Base-by-base conservation (phyloP, 2,888 invertebrate genomes). In the Rhamphomyia laevipes region DNA sequence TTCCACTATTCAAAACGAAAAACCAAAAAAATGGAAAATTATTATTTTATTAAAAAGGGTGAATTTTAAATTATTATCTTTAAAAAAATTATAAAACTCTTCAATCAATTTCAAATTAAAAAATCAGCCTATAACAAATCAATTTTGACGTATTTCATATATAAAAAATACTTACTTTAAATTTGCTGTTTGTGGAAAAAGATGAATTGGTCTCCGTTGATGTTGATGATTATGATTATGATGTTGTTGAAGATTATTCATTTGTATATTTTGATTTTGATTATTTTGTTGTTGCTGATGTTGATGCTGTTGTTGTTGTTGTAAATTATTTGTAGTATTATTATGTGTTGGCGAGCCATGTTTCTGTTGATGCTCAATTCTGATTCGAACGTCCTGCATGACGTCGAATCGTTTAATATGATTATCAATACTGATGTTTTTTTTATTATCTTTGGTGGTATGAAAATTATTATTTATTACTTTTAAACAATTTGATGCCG, bases 341-440 rank as follows among this genome's bases (percentile, higher is more conserved):
- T n/a, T n/a, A n/a, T n/a, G n/a, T 35, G 35, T 13, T 35, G 35
- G 4, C 4, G 35, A 41, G 17, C 17, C 12, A 18, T 21, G 18
- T 41, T 18, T 17, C 16, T 44, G 33, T 18, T 33, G 57, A 59
- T 64, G 64, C 55, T 67, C 67, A 50, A 66, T 63, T 55, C 64
- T 61, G 56, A 67, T 59, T 54, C 67, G 65, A 61, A 67, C 63
- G 63, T 67, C 67, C 64, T 67, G 66, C 66, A 66, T 67, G 62
- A 62, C 62, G 63, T 57, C 27, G 18, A 18, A 40, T n/a, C 40
- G 40, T 40, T 40, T 40, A 18, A 18, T 18, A 40, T 40, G 17
- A 40, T 40, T 40, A 40, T 40, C 40, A 40, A 40, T 17, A 40
- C 18, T 40, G 12, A 17, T 27, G 7, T 27, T 27, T 27, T 27